phyloP scores from a whole-genome alignment of 2,888 invertebrate species.

The Ennomos fuscantarius region DNA sequence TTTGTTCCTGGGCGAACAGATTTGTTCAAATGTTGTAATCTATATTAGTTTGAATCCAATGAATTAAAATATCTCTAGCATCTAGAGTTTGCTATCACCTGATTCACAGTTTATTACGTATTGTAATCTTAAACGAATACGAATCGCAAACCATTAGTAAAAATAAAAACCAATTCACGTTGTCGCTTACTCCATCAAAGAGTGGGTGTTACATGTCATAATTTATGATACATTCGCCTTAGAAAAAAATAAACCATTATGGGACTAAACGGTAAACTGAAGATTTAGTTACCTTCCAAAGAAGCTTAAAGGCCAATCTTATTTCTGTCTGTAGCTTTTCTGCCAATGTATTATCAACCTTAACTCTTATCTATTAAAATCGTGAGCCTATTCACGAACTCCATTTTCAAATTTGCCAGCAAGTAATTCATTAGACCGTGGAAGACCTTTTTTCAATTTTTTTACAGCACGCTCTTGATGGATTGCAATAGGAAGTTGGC shows the following conservation, averaged over 20 bases:
- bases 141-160: conserved; percentile 25
- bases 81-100: too few relatives aligned
- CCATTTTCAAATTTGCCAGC: conserved; percentile 23
- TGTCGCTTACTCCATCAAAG: conserved; percentile 47
- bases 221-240: conserved; percentile 74
- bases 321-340: not conserved
- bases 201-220: conserved; percentile 74
- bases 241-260: conserved; percentile 72
- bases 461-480: conserved; percentile 65
- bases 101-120: too few relatives aligned
- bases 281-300: conserved; percentile 70
- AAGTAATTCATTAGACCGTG: conserved; percentile 48
- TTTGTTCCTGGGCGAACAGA: too few relatives aligned
- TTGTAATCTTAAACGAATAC: too few relatives aligned
- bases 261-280: conserved; percentile 75
- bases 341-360: conserved; percentile 15
- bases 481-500: conserved; percentile 62
- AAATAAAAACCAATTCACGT: conserved; percentile 46
- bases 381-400: not conserved
- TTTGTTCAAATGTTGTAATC: too few relatives aligned
- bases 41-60: too few relatives aligned
- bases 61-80: too few relatives aligned
- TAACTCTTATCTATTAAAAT: not conserved
- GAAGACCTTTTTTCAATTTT: conserved; percentile 44
- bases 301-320: conserved; percentile 42